Evolutionary conservation across 1,140 invertebrate genomes (phyloP).

Genomic region (Drosophila repleta): DNA sequence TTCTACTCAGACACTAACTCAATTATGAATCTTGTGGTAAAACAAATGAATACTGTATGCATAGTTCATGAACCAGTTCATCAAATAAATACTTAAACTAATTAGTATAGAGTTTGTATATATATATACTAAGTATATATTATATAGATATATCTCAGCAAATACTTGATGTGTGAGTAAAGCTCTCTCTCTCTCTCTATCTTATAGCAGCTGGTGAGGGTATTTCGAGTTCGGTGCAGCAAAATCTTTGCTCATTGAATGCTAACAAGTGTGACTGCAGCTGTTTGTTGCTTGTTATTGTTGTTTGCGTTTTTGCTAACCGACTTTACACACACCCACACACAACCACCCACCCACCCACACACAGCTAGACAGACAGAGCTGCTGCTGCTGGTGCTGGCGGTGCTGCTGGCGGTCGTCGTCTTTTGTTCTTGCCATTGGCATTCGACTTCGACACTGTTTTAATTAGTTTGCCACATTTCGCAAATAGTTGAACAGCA

Average conservation of each 20-base stretch:
- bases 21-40: no score
- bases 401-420: slow-evolving; percentile 47
- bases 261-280: slow-evolving; percentile 57
- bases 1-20: no score
- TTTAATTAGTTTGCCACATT: slow-evolving; percentile 81
- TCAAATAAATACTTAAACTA: no score
- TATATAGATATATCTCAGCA: no score
- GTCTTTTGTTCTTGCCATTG: slow-evolving; percentile 78
- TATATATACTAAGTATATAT: no score
- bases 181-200: no score
- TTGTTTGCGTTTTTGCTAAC: slow-evolving; percentile 41
- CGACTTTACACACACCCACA: slow-evolving; percentile 44
- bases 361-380: slow-evolving; percentile 39
- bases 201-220: not conserved
- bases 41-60: no score
- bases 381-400: slow-evolving; percentile 32
- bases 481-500: slow-evolving; percentile 73
- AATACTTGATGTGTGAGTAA: no score
- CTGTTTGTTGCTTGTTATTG: slow-evolving; percentile 7
- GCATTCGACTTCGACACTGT: slow-evolving; percentile 73
- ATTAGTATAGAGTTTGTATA: no score
- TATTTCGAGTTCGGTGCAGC: slow-evolving; percentile 4
- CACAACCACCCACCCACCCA: slow-evolving; percentile 27
- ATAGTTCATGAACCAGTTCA: no score
- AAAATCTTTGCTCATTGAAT: slow-evolving; percentile 30